A percentile compares a stretch with the other conserved stretches of the same genome.
phyloP scores from a whole-genome alignment of 1,140 invertebrate genomes.

The Lordiphosa clarofinis region DNA sequence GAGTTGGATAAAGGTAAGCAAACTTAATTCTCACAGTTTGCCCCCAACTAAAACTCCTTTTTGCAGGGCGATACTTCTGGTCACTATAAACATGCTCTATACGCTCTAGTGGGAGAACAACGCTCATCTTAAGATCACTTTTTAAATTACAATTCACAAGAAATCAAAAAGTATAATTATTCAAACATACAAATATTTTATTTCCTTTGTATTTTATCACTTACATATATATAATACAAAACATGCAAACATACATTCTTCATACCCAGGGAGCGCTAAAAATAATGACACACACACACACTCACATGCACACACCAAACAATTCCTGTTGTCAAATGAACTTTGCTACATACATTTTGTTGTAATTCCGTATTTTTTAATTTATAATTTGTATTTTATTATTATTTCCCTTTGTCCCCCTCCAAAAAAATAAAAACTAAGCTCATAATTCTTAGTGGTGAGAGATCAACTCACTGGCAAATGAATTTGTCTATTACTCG shows the following conservation, averaged over 20 bases:
- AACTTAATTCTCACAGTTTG: background rate
- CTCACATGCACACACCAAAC: background rate
- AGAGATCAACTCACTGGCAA: no score
- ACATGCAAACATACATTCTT: slow-evolving; percentile 2
- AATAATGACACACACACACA: background rate
- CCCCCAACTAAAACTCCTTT: background rate
- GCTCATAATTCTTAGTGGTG: no score
- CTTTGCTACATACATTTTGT: slow-evolving; percentile 1
- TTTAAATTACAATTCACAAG: slow-evolving; percentile 16
- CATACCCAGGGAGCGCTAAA: slow-evolving; percentile 6
- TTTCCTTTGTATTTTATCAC: slow-evolving; percentile 26
- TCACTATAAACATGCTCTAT: slow-evolving; percentile 78
- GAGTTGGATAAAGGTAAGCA: slow-evolving; percentile 88
- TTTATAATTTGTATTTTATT: no score
- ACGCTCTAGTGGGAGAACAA: slow-evolving; percentile 74
- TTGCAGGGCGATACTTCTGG: slow-evolving; percentile 75
- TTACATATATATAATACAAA: slow-evolving; percentile 17
- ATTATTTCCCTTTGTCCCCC: no score
- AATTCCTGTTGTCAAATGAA: no score
- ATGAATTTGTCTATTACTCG: no score
- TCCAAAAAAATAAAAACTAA: no score
- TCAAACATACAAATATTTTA: slow-evolving; percentile 24
- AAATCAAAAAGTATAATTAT: slow-evolving; percentile 16
- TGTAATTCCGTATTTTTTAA: no score
- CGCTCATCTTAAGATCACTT: slow-evolving; percentile 67